phyloP scores from a whole-genome alignment of 2,888 invertebrate genomes.

The Phania funesta region DNA sequence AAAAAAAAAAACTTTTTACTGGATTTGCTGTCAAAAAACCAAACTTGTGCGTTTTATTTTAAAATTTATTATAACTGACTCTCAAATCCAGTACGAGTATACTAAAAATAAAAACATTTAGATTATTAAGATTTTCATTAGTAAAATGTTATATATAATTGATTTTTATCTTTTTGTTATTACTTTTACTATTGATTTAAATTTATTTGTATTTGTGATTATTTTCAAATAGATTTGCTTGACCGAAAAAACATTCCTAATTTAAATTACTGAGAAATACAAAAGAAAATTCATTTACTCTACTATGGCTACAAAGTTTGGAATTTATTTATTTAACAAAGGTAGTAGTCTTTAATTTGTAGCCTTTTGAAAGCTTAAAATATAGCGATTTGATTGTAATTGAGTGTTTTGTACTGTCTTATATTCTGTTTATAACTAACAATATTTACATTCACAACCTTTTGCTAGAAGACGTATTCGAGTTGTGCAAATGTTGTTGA shows the following conservation, averaged over 20 bases:
- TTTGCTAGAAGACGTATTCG: too few species aligned
- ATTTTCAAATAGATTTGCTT: constrained; percentile 34
- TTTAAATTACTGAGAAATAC: not conserved
- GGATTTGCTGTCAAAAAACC: constrained; percentile 26
- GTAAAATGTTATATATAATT: constrained; percentile 1
- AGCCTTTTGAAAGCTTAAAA: too few species aligned
- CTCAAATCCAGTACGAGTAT: constrained; percentile 12
- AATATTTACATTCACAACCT: too few species aligned
- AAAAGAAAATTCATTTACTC: not conserved
- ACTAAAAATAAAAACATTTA: not conserved
- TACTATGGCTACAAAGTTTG: not conserved
- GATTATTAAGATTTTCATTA: not conserved
- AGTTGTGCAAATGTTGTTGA: too few species aligned
- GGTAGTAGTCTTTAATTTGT: not conserved
- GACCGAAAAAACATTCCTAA: constrained; percentile 58
- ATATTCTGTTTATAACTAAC: too few species aligned
- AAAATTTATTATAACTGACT: not conserved
- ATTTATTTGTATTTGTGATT: constrained; percentile 62
- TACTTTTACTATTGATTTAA: not conserved
- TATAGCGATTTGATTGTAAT: too few species aligned
- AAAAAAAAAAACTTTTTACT: constrained; percentile 15
- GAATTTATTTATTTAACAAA: not conserved
- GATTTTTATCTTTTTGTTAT: constrained; percentile 12
- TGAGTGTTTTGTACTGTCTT: too few species aligned
- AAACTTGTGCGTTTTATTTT: constrained; percentile 31